Base-by-base conservation (phyloP, 2,113 vertebrate species). In the Ailuropoda melanoleuca region DNA sequence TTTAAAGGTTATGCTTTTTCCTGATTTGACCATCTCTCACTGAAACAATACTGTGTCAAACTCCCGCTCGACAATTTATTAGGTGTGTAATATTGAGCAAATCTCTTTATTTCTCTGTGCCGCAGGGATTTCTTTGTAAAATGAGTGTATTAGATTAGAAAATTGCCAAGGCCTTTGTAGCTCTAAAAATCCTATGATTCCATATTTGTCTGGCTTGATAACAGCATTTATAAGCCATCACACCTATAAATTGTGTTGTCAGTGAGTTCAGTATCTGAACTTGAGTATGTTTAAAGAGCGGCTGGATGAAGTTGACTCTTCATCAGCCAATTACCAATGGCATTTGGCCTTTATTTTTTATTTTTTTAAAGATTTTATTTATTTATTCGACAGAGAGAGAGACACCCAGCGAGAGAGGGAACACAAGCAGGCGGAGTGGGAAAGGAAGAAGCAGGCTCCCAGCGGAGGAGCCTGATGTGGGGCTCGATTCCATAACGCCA, bases 341-440 rank as follows among this genome's bases (percentile, higher is more conserved):
- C 43, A 34, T 58, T 17, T 90, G 85, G 88, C 87, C 94, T 97
- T 82, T 92, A 68, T n/a, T n/a, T n/a, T n/a, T n/a, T n/a, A n/a
- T n/a, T n/a, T n/a, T n/a, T n/a, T n/a, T n/a, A n/a, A n/a, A n/a
- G n/a, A n/a, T n/a, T n/a, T n/a, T n/a, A n/a, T n/a, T n/a, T n/a
- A n/a, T n/a, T n/a, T n/a, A n/a, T n/a, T n/a, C n/a, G n/a, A n/a
- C n/a, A n/a, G n/a, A n/a, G n/a, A n/a, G n/a, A n/a, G n/a, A n/a
- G n/a, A n/a, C n/a, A n/a, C n/a, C n/a, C n/a, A n/a, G n/a, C n/a
- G n/a, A n/a, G n/a, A n/a, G n/a, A n/a, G n/a, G n/a, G n/a, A n/a
- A n/a, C n/a, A n/a, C n/a, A n/a, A n/a, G n/a, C n/a, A n/a, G n/a
- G n/a, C n/a, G n/a, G n/a, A n/a, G n/a, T n/a, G n/a, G n/a, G n/a